Evolutionary conservation across 1,140 invertebrate genomes (phyloP), one percentile per base, ranked within the genome.

Genomic region (Conus betulinus): DNA sequence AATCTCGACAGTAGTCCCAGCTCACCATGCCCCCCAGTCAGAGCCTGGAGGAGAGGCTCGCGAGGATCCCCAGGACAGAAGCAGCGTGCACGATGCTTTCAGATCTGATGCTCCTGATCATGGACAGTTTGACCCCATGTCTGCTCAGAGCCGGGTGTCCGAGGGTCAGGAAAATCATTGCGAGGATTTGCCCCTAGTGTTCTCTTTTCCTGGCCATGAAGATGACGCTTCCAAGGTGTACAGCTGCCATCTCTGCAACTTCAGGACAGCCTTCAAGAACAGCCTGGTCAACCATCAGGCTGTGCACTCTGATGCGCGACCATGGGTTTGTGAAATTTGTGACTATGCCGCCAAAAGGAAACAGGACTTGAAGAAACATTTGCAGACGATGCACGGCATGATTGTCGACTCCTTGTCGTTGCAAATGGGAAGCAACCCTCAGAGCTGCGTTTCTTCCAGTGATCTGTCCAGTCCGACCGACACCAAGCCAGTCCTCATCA

Each of bases 291-390:
- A 90, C 57, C 91, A 92, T 79, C 89, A 90, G 63, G 91, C 90
- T 53, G 91, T 92, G 7, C 91, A 92, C 84, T 92, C 91, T 27
- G 90, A 91, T 39, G 88, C 79, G 23, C 53, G 91, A 17, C 91
- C 91, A 0, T 92, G 89, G 86, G 85, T 88, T 15, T 92, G 91
- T 63, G 84, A 89, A 53, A 85, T 91, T 52, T 92, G 91, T 88
- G 90, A 90, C 60, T 92, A 92, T 84, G 91, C 90, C 11, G 91
- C 91, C 51, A 92, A 92, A 86, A 71, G 91, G 15, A 90, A 91
- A 74, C 88, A 90, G 74, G 91, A 92, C 85, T 87, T 92, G 25
- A 91, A 91, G 27, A 92, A 92, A 76, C 91, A 92, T 55, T 67
- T 91, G 55, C 89, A 91, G 78, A 89, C 90, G 0, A 89, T 90